These are phyloP conservation scores for Catocala fraxini DNA, from an alignment of 2,888 invertebrate species.

Conservation along the genomic window DNA sequence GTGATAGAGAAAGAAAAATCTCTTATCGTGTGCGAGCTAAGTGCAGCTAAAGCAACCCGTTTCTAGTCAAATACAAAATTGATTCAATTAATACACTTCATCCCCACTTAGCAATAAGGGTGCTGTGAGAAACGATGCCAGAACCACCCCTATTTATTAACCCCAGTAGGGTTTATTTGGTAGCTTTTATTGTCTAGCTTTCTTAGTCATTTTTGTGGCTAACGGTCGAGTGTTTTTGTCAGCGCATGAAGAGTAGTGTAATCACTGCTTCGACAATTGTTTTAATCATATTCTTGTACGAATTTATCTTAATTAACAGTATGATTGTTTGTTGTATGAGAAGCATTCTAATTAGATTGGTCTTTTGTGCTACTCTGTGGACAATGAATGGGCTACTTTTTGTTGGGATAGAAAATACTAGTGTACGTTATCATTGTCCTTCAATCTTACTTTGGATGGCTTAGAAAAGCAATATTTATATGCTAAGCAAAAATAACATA, in stretches of 20 bases:
- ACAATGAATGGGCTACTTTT: no score
- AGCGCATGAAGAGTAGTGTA: neutral
- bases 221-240: neutral
- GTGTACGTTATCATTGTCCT: no score
- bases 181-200: conserved; percentile 6
- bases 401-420: no score
- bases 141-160: conserved; percentile 46
- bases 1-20: no score
- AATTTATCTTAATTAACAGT: no score
- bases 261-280: neutral
- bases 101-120: conserved; percentile 55
- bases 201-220: conserved; percentile 2
- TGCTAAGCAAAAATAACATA: no score
- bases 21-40: neutral
- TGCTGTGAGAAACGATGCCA: conserved; percentile 51
- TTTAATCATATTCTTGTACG: no score
- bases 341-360: no score
- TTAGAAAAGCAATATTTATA: no score
- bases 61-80: conserved; percentile 53
- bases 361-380: no score
- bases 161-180: conserved; percentile 21
- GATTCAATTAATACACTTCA: conserved; percentile 63
- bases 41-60: conserved; percentile 7
- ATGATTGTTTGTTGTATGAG: no score
- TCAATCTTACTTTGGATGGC: no score